phyloP scores from a whole-genome alignment of 53 echinoderm and acorn worm genomes.

The Patiria pectinifera region DNA sequence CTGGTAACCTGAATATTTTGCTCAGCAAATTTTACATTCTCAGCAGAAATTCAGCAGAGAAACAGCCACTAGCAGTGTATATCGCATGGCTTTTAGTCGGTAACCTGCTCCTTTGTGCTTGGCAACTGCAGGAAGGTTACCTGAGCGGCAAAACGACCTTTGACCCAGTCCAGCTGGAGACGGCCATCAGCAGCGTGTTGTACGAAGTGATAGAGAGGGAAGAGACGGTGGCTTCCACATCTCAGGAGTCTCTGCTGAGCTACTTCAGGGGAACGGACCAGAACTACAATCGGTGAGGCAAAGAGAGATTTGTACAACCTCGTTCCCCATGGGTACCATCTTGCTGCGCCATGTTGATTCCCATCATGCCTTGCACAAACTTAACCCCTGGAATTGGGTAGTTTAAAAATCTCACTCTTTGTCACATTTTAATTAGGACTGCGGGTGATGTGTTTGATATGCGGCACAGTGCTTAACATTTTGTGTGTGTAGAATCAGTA shows the following conservation, averaged over 20 bases:
- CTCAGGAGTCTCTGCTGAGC: constrained; percentile 83
- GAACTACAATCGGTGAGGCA: constrained; percentile 86
- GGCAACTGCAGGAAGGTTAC: constrained; percentile 80
- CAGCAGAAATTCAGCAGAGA: not conserved
- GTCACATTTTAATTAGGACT: no score
- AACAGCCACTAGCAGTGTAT: not conserved
- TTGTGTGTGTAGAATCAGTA: no score
- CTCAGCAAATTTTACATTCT: no score
- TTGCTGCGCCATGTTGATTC: no score
- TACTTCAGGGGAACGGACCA: constrained; percentile 86
- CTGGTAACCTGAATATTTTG: no score
- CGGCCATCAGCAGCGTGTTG: constrained; percentile 88
- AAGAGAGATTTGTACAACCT: not conserved
- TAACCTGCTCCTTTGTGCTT: not conserved
- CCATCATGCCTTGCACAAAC: no score
- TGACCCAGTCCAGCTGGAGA: constrained; percentile 85
- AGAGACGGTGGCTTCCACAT: constrained; percentile 90
- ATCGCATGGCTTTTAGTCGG: not conserved
- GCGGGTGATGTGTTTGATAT: no score
- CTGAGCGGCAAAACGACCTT: constrained; percentile 78
- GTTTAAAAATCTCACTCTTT: no score
- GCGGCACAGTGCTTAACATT: no score
- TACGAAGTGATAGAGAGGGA: constrained; percentile 97
- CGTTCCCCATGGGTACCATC: no score
- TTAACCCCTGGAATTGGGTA: no score